phyloP scores from a whole-genome alignment of 2,797 vertebrate species.

The Galagoides demidoff region DNA sequence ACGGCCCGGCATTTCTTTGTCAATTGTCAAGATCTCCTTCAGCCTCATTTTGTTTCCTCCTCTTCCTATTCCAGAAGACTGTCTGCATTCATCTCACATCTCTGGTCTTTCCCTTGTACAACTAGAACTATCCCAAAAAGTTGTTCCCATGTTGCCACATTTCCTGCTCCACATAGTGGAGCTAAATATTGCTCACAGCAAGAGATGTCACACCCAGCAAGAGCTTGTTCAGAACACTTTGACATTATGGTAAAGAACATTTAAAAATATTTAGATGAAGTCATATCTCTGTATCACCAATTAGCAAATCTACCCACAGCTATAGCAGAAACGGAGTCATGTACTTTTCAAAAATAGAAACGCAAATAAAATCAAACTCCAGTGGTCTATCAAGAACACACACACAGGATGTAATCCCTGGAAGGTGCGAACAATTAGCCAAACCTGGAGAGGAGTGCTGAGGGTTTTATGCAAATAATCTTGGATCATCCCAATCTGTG shows the following conservation, averaged over 20 bases:
- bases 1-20: background rate
- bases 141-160: background rate
- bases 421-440: background rate
- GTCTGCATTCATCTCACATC: background rate
- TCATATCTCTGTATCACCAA: background rate
- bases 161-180: background rate
- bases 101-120: background rate
- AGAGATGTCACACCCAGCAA: background rate
- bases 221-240: constrained; percentile 17
- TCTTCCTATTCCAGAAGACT: background rate
- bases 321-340: background rate
- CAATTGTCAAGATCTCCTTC: background rate
- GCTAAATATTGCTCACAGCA: background rate
- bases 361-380: background rate
- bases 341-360: constrained; percentile 36
- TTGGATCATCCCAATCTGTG: constrained; percentile 20
- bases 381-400: background rate
- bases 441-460: background rate
- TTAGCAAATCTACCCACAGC: background rate
- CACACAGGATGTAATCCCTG: background rate
- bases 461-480: background rate
- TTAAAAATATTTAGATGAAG: background rate
- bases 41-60: constrained; percentile 9
- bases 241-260: constrained; percentile 39
- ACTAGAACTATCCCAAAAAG: constrained; percentile 14